A percentile compares a stretch with the other conserved stretches of the same genome.
These are phyloP conservation scores for Drosophila serrata DNA, from an alignment of 1,140 invertebrate species.

Conservation along the genomic window DNA sequence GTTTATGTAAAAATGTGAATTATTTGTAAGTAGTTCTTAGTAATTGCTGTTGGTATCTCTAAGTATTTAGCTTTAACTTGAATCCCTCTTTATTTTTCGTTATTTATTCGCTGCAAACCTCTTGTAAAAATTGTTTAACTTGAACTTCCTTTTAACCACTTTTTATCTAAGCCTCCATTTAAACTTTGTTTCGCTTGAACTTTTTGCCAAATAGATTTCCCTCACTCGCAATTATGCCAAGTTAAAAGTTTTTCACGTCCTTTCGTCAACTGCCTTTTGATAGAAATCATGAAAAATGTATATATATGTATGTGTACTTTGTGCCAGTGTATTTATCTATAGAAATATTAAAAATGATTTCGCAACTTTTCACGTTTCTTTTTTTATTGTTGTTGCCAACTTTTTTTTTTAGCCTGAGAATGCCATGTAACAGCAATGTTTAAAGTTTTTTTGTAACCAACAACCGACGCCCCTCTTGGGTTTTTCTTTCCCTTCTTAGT, in stretches of 20 bases:
- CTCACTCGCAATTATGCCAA: conserved; percentile 8
- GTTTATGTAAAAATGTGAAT: not conserved
- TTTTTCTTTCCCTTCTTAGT: conserved; percentile 12
- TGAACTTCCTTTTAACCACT: not conserved
- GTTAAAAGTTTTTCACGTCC: conserved; percentile 20
- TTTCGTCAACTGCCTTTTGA: conserved; percentile 39
- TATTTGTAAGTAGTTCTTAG: not conserved
- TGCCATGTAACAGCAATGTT: conserved; percentile 42
- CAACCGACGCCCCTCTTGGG: conserved; percentile 13
- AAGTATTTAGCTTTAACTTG: not conserved
- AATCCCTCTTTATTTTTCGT: not conserved
- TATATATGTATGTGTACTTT: conserved; percentile 14
- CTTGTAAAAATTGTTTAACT: conserved; percentile 10
- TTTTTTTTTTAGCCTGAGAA: conserved; percentile 55
- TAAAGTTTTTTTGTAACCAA: conserved; percentile 55
- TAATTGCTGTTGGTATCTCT: not conserved
- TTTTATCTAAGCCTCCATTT: conserved; percentile 1
- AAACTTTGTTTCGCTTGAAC: conserved; percentile 7
- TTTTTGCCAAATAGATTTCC: conserved; percentile 24
- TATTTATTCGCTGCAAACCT: not conserved
- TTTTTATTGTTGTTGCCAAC: conserved; percentile 25
- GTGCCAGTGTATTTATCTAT: conserved; percentile 31
- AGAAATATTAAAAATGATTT: conserved; percentile 60
- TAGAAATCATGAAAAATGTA: conserved; percentile 19
- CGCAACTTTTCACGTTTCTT: conserved; percentile 60